These are phyloP conservation scores for Odontomachus brunneus DNA, from an alignment of 1,140 invertebrate species.

Conservation along the genomic window DNA sequence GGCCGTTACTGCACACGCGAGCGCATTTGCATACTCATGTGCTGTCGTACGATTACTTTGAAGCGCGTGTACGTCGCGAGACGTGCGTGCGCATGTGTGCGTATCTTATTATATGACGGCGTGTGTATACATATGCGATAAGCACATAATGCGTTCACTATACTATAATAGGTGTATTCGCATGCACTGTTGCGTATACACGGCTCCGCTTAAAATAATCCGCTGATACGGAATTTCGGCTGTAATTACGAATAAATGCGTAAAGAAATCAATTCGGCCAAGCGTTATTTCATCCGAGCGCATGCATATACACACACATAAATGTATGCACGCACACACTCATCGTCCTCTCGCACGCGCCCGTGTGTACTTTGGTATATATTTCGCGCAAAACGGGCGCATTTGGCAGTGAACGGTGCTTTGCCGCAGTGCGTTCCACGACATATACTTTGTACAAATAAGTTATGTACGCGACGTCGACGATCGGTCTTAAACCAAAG, in stretches of 20 bases:
- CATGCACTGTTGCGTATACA: constrained; percentile 3
- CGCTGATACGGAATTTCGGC: background rate
- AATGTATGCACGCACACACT: no score
- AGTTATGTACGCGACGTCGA: constrained; percentile 74
- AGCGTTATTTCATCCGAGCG: background rate
- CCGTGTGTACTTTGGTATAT: background rate
- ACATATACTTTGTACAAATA: constrained; percentile 74
- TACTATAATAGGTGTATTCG: background rate
- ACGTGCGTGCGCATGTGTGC: background rate
- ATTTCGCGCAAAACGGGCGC: constrained; percentile 52
- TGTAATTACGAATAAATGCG: constrained; percentile 6
- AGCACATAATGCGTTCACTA: constrained; percentile 7
- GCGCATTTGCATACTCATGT: constrained; percentile 5
- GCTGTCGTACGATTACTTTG: background rate
- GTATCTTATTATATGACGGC: background rate
- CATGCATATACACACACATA: background rate
- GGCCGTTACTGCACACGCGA: background rate
- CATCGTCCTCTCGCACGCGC: no score
- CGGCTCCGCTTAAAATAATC: background rate
- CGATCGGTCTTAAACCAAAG: constrained; percentile 35
- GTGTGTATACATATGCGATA: background rate
- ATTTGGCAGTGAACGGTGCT: constrained; percentile 78
- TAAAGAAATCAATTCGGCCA: background rate
- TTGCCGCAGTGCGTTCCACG: constrained; percentile 80
- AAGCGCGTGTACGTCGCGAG: background rate